Evolutionary conservation across 1,140 invertebrate genomes (phyloP), one percentile per base, ranked within the genome.

Genomic region (Lepeophtheirus salmonis): DNA sequence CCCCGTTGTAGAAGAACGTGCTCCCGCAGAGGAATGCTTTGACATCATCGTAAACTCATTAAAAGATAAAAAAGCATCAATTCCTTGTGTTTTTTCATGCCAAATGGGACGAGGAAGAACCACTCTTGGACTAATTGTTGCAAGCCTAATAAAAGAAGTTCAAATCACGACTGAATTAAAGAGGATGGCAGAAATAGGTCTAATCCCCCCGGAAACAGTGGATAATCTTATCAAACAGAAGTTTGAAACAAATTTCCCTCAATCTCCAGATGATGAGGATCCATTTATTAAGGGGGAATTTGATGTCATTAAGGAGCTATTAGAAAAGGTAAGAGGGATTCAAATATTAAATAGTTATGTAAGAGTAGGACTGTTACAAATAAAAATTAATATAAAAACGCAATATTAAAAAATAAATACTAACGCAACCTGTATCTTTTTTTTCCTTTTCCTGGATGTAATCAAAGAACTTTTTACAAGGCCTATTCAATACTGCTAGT

Each of bases 251-350:
- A 21, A 60, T 14, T 3, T 16, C n/a, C 18, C 18, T 17, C 2
- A 12, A 13, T 55, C 2, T 10, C 57, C 55, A 21, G 57, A 60
- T 4, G 53, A 25, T 13, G 41, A 60, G n/a, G 57, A 60, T 51
- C 41, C 41, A 50, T 48, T 60, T 21, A 49, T 60, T 20, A 18
- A 25, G 24, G 57, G 57, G 3, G 41, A 60, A 23, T 60, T 60
- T 51, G 57, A 60, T 48, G 57, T 60, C 41, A 60, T 60, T 23
- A 60, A 60, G 30, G 57, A 60, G 23, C 57, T 60, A 10, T 30
- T 60, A 14, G 41, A 60, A 41, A 60, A 60, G 17, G 52, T 54
- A 23, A 54, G 30, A 41, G 6, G n/a, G 6, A n/a, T n/a, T n/a
- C n/a, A n/a, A n/a, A n/a, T n/a, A n/a, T n/a, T n/a, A n/a, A n/a